Evolutionary conservation across 2,888 invertebrate genomes (phyloP).

Genomic region (Hyles lineata): DNA sequence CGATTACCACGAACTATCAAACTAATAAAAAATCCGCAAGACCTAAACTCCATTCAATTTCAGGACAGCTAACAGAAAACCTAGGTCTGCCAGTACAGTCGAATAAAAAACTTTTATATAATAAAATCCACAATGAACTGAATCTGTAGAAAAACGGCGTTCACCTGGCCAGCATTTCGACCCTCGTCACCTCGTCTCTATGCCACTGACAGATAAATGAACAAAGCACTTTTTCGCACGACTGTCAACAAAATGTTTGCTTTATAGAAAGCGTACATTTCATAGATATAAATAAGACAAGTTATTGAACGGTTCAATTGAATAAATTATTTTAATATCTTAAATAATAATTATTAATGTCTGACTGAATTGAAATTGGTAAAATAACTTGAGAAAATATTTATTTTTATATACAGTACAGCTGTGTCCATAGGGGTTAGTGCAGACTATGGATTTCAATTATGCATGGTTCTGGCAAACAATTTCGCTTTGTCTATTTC

Average conservation of each 20-base stretch:
- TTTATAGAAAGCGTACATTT: conserved; percentile 11
- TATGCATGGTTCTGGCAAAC: too few species aligned
- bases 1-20: background rate
- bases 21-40: background rate
- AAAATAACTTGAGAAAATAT: too few species aligned
- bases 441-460: too few species aligned
- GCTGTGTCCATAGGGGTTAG: too few species aligned
- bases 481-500: too few species aligned
- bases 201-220: conserved; percentile 46
- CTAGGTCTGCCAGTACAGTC: background rate
- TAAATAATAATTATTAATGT: background rate
- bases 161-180: conserved; percentile 31
- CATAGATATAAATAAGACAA: background rate
- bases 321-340: background rate
- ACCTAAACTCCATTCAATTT: background rate
- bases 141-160: conserved; percentile 2
- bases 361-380: too few species aligned
- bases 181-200: conserved; percentile 47
- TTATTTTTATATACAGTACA: too few species aligned
- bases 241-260: conserved; percentile 40
- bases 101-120: background rate
- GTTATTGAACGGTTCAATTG: background rate
- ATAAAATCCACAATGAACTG: background rate
- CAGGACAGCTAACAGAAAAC: background rate
- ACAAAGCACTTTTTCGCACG: conserved; percentile 40